Evolutionary conservation across 2,113 vertebrate species (phyloP), one percentile per base, ranked within the genome.

Genomic region (Orientallactaga bullata): DNA sequence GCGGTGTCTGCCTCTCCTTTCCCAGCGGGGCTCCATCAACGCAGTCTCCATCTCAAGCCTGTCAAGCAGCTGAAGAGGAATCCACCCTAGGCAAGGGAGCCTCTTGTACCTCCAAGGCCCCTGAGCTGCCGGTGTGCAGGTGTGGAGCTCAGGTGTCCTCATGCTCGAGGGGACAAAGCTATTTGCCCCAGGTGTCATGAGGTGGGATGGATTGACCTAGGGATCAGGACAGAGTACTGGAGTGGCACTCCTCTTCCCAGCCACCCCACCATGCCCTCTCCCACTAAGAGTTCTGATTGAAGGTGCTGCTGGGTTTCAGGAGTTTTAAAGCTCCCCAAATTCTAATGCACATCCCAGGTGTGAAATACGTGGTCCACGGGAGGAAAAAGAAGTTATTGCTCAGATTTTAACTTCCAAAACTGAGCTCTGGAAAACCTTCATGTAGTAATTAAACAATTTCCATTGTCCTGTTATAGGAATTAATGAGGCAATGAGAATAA

Each of bases 381-480:
- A 21, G 28, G n/a, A 71, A 73, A 4, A 20, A 24, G 58, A 81
- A 85, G 15, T 77, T 47, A 18, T 20, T 23, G 30, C 69, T 95
- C 69, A 74, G 68, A 58, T 63, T 73, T 82, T 90, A 47, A 69
- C 69, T 82, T 73, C 92, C 39, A 82, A 85, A 92, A 65, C 5
- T 35, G 51, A 91, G 47, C 39, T 73, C 86, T 85, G 51, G 35
- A 82, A 94, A 68, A 80, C 5, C 26, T 65, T 24, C 5, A 5
- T 74, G 13, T n/a, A 82, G 84, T 37, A 60, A 7, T 78, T 71
- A 85, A 88, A 80, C 30, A 7, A 39, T 89, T 78, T 81, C 88
- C 39, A 63, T 81, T 88, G 24, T 78, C 72, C 42, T 47, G 42
- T 47, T 47, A 47, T 8, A 47, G 42, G 42, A 47, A 47, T 47